These are phyloP conservation scores for Osmerus eperlanus DNA, from an alignment of 2,113 vertebrate genomes.

Conservation along the genomic window DNA sequence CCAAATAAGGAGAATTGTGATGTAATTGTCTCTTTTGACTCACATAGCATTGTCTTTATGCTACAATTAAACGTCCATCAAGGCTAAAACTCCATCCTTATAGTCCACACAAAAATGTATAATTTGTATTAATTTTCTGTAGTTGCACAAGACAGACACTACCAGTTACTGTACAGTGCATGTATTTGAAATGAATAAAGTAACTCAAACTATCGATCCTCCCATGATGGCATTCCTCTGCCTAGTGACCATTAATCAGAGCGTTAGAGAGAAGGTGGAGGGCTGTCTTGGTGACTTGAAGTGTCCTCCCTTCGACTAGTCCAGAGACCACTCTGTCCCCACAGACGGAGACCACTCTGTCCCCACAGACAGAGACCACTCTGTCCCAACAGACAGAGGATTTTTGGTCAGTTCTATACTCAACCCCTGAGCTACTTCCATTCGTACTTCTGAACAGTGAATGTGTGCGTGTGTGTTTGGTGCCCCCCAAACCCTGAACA, in stretches of 20 bases:
- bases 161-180: slow-evolving; percentile 11
- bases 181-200: background rate
- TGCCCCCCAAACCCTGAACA: background rate
- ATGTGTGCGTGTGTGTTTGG: background rate
- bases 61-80: slow-evolving; percentile 19
- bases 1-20: slow-evolving; percentile 11
- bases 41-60: slow-evolving; percentile 16
- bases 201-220: background rate
- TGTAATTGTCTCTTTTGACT: slow-evolving; percentile 2
- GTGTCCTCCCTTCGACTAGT: too few relatives aligned
- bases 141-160: slow-evolving; percentile 29
- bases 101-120: slow-evolving; percentile 10
- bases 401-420: background rate
- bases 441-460: background rate
- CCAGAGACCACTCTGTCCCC: too few relatives aligned
- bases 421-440: slow-evolving; percentile 8
- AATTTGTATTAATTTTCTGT: slow-evolving; percentile 10
- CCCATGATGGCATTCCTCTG: background rate
- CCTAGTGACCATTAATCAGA: background rate
- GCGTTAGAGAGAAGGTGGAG: background rate
- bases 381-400: too few relatives aligned
- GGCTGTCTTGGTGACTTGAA: too few relatives aligned
- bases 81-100: slow-evolving; percentile 24
- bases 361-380: too few relatives aligned
- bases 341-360: too few relatives aligned